These are phyloP conservation scores for Brachionus calyciflorus DNA, from an alignment of 1,140 invertebrate species.

Conservation along the genomic window DNA sequence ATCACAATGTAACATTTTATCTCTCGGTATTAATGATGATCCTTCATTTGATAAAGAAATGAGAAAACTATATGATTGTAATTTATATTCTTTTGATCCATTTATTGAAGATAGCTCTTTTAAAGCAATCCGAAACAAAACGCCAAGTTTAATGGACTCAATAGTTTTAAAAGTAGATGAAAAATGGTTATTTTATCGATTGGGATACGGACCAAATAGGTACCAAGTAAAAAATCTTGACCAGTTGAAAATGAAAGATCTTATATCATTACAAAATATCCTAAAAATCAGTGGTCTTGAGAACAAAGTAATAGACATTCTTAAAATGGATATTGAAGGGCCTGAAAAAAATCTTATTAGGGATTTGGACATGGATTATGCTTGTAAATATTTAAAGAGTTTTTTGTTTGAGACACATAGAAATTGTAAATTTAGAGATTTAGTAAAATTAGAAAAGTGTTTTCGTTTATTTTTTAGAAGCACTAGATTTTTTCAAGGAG, in stretches of 20 bases:
- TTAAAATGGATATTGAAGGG: slow-evolving; percentile 34
- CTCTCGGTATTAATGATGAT: not conserved
- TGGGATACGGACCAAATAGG: not conserved
- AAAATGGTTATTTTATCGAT: not conserved
- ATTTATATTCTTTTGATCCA: not conserved
- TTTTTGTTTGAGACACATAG: not conserved
- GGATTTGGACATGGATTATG: not conserved
- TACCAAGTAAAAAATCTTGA: not conserved
- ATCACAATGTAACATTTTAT: not conserved
- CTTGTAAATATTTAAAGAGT: slow-evolving; percentile 5
- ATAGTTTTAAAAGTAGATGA: not conserved
- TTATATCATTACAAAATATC: not conserved
- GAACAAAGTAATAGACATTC: not conserved
- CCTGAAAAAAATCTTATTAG: not conserved
- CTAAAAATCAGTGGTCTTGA: not conserved
- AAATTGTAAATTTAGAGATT: not conserved
- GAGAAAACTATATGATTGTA: not conserved
- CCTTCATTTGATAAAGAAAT: not conserved
- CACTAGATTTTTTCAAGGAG: slow-evolving; percentile 4
- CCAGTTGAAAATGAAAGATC: not conserved
- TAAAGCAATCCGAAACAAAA: not conserved
- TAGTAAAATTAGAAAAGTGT: not conserved
- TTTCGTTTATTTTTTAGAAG: slow-evolving; percentile 3
- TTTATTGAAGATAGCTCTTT: not conserved
- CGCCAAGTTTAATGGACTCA: not conserved